These are phyloP conservation scores for Serripes groenlandicus DNA, from an alignment of 2,888 invertebrate species.

Conservation along the genomic window DNA sequence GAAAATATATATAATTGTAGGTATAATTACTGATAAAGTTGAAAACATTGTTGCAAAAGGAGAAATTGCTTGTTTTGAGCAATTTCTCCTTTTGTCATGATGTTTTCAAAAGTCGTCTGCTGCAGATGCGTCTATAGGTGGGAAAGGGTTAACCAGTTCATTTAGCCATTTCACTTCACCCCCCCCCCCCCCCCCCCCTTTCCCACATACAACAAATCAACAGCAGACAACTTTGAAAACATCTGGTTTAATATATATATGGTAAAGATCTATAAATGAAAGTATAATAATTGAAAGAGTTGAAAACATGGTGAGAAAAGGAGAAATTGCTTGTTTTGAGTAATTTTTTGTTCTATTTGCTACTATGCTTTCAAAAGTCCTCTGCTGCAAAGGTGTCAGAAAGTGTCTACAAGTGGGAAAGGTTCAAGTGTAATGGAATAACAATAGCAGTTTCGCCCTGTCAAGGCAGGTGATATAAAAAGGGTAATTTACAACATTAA, in stretches of 20 bases:
- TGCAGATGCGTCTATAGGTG: neutral
- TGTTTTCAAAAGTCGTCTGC: neutral
- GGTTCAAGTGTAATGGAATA: too few relatives aligned
- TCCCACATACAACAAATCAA: neutral
- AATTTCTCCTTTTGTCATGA: neutral
- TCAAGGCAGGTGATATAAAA: too few relatives aligned
- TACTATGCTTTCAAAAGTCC: conserved; percentile 1
- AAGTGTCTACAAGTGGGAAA: too few relatives aligned
- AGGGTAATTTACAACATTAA: too few relatives aligned
- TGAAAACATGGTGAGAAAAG: conserved; percentile 2
- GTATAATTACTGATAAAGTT: too few relatives aligned
- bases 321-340: neutral
- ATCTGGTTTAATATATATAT: neutral
- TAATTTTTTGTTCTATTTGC: neutral
- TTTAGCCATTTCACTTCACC: neutral
- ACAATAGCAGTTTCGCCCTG: too few relatives aligned
- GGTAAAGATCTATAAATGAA: neutral
- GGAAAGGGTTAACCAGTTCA: neutral
- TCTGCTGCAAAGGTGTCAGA: neutral
- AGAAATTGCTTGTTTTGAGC: neutral
- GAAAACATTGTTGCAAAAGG: neutral
- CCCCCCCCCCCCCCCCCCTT: neutral
- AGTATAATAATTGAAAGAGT: too few relatives aligned
- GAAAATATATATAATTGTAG: too few relatives aligned
- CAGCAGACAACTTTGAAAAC: neutral